These are phyloP conservation scores for Adelognathus sp. DNA, from an alignment of 2,888 invertebrate genomes.

Conservation along the genomic window DNA sequence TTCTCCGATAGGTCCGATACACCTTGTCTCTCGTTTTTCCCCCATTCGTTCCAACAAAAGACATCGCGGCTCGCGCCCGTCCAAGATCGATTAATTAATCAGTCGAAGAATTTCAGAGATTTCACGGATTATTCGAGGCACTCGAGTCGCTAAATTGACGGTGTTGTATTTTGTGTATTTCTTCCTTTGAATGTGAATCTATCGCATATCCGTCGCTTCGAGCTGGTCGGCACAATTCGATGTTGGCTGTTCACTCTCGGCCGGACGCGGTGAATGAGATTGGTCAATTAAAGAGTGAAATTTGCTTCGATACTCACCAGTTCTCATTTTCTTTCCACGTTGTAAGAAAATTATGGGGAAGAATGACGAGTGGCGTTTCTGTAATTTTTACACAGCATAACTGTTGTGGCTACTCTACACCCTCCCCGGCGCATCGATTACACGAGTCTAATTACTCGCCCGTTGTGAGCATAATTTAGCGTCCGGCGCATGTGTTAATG, in stretches of 20 bases:
- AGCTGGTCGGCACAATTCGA: not conserved
- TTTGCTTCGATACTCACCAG: not conserved
- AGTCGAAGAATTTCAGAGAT: constrained; percentile 43
- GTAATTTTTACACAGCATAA: not conserved
- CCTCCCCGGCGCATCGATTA: constrained; percentile 71
- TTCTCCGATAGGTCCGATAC: constrained; percentile 14
- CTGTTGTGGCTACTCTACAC: not conserved
- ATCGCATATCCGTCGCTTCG: not conserved
- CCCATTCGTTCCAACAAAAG: not conserved
- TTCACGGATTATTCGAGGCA: constrained; percentile 19
- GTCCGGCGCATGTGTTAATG: constrained; percentile 42
- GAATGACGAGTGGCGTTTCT: not conserved
- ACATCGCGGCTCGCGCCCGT: not conserved
- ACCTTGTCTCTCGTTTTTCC: constrained; percentile 14
- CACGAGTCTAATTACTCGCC: constrained; percentile 69
- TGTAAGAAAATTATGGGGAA: not conserved
- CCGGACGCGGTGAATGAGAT: not conserved
- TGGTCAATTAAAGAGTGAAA: constrained; percentile 2
- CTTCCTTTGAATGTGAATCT: not conserved
- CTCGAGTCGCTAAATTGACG: constrained; percentile 20
- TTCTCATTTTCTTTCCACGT: not conserved
- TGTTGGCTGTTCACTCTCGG: not conserved
- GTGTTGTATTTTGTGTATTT: not conserved
- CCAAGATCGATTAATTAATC: constrained; percentile 52
- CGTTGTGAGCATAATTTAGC: constrained; percentile 73